Percentiles rank a stretch among this genome's conserved stretches.
Evolutionary conservation across 2,797 vertebrate genomes (phyloP).

Genomic region (Spinibarbus caldwelli): DNA sequence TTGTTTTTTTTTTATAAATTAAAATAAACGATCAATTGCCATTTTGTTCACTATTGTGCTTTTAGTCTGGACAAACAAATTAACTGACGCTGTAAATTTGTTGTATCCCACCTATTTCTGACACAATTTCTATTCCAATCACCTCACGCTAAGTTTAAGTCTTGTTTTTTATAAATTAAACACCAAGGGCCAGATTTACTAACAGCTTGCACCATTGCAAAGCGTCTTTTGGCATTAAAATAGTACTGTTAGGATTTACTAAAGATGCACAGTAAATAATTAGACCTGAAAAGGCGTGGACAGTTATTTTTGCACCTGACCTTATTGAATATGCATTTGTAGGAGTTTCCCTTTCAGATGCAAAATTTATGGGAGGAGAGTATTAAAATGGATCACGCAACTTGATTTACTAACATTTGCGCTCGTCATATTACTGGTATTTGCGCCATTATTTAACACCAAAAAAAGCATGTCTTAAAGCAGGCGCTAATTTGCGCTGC

Average conservation of each 20-base stretch:
- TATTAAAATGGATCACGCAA: background rate
- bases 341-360: background rate
- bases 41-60: background rate
- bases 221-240: no score
- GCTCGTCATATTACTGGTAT: background rate
- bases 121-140: no score
- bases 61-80: background rate
- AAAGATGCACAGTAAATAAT: no score
- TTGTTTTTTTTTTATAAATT: background rate
- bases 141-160: no score
- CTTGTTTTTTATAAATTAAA: no score
- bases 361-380: background rate
- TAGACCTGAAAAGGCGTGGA: no score
- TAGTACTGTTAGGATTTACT: no score
- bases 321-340: background rate
- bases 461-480: background rate
- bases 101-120: background rate
- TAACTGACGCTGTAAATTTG: background rate
- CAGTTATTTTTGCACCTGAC: background rate
- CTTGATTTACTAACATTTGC: background rate
- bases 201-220: no score
- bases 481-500: no score
- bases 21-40: background rate
- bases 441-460: background rate
- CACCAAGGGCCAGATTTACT: no score